Percentiles rank a stretch among this genome's conserved stretches.
Conservation (phyloP, 2,797 vertebrate genomes). For the Molossus alvarezi region DNA sequence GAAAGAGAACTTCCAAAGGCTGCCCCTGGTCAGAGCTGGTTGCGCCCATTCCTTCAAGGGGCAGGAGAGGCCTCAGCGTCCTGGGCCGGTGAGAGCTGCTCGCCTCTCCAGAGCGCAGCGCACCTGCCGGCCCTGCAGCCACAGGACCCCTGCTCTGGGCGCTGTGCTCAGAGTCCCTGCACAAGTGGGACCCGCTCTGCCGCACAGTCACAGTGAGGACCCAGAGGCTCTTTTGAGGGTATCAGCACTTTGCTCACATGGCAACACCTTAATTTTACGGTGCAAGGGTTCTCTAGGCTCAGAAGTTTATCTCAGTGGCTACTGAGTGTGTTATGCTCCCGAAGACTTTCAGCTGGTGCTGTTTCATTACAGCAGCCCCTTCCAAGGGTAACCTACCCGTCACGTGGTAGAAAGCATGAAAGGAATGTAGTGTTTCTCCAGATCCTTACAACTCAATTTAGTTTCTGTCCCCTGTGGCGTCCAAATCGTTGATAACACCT, state of each 20-base stretch:
- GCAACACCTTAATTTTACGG: not conserved
- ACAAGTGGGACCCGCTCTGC: not conserved
- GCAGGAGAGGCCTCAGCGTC: not conserved
- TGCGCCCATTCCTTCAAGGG: not conserved
- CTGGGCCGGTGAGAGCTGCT: not conserved
- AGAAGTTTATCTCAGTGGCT: not conserved
- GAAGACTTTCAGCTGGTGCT: not conserved
- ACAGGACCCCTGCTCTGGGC: not conserved
- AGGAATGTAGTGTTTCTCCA: not conserved
- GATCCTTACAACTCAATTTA: not conserved
- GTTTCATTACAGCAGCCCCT: not conserved
- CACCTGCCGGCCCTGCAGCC: not conserved
- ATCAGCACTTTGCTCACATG: fast-evolving
- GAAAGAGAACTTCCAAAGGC: not conserved
- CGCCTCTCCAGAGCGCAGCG: not conserved
- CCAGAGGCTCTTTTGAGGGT: not conserved
- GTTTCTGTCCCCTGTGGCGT: not conserved
- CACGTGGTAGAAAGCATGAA: not conserved
- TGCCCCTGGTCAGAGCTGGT: not conserved
- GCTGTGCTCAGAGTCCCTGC: not conserved
- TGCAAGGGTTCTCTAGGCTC: not conserved
- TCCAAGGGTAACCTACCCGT: not conserved
- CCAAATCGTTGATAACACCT: not conserved
- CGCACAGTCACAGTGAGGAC: not conserved
- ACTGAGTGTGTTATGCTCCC: not conserved